Evolutionary conservation across 2,797 vertebrate species (phyloP), one percentile per base, ranked within the genome.

Genomic region (Pantherophis vulpinus): DNA sequence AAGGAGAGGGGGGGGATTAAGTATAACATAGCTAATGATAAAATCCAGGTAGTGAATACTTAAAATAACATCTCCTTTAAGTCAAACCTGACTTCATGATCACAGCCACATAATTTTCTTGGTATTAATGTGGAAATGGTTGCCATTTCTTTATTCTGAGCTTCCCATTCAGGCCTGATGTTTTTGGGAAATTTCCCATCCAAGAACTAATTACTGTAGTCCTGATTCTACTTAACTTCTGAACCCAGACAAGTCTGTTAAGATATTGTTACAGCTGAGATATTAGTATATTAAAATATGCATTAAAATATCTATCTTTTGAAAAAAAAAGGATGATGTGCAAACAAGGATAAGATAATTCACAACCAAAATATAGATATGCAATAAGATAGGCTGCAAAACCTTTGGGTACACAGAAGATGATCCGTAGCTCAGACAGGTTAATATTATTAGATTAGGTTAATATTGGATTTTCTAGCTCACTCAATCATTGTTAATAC

Each of bases 21-120:
- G 79, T 83, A 83, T 47, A 83, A 88, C 54, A 93, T 90, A 89
- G 58, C 66, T 56, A 93, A 90, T 88, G n/a, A 59, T 93, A 83
- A 91, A 88, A 83, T 88, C 63, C 55, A 74, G 55, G 16, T 94
- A 95, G 93, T 96, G 88, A 42, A 63, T 37, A 25, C 23, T 83
- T 83, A 25, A 83, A 83, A 83, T 83, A 47, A 83, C 74, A 12
- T 83, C 4, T 83, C 9, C 74, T 83, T 83, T 25, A 83, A 83
- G 79, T 83, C 79, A 83, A 47, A 47, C 23, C 4, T 83, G 42
- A 47, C 23, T 83, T 83, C 42, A 83, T 83, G 79, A 47, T 83
- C 10, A 47, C 10, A 83, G 10, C 10, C 37, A 83, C 42, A 83
- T 83, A 47, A 47, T 83, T 83, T 83, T 83, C 79, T 83, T 83